Base-by-base conservation (phyloP, 2,797 vertebrate genomes). In the Zalophus californianus region DNA sequence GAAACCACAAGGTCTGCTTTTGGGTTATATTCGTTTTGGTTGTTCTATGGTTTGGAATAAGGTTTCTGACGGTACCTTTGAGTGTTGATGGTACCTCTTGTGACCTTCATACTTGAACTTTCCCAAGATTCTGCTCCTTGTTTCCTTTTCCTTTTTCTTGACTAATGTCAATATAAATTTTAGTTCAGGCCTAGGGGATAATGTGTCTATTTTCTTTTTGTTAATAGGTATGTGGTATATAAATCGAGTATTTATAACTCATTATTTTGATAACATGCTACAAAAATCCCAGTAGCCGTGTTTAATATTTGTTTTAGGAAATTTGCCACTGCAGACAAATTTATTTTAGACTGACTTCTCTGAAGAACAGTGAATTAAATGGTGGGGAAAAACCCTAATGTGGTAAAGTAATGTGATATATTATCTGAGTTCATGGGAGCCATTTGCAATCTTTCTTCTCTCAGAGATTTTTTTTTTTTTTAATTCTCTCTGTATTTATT, bases 231-330 rank as follows among this genome's bases (percentile, higher is more conserved):
- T 97, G 95, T 78, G 83, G 64, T 95, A 82, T 97, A 77, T 90
- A 97, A 92, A 88, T 97, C 62, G 62, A 94, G 93, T 97, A 97
- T 97, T 97, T 94, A 95, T 96, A 91, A 96, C 97, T 75, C 95
- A 87, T 8, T n/a, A 96, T 86, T 95, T 97, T 93, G 96, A 97
- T 95, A 96, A 70, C 86, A 90, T 87, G 78, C 85, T 84, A 90
- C 83, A 97, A 89, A 96, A 96, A 96, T 96, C 83, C 82, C 94
- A 91, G 77, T 94, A 95, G 94, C 92, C 86, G 77, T 98, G 96
- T 96, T 98, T 98, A 98, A 97, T 96, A 89, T 95, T 98, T 98
- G 94, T 92, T 97, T 95, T 97, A 97, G 89, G 89, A 95, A 96
- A 97, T 94, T 98, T 66, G 58, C 70, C 79, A 56, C 52, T 73